phyloP scores from a whole-genome alignment of 2,888 invertebrate genomes.

The Mamestra brassicae region DNA sequence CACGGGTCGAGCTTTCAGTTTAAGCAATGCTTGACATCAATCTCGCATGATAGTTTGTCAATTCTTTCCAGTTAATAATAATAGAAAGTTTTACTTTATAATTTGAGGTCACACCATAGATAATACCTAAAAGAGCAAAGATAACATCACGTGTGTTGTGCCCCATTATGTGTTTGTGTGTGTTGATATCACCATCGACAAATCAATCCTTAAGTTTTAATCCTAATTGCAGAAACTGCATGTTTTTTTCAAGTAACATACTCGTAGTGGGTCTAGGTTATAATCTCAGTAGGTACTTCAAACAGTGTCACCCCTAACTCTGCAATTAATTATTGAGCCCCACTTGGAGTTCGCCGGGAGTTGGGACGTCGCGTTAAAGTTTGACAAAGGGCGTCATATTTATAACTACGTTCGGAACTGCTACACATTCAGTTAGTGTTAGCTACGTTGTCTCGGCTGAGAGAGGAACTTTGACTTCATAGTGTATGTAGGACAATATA shows the following conservation, averaged over 20 bases:
- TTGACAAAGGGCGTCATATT: constrained; percentile 44
- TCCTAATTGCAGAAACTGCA: background rate
- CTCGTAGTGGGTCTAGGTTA: background rate
- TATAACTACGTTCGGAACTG: constrained; percentile 31
- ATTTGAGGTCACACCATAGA: too few relatives aligned
- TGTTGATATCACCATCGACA: too few relatives aligned
- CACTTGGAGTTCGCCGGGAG: constrained; percentile 27
- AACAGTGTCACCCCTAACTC: background rate
- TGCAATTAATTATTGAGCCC: constrained; percentile 41
- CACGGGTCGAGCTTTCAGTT: too few relatives aligned
- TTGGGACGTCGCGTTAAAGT: constrained; percentile 31
- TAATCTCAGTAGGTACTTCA: background rate
- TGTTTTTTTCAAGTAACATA: background rate
- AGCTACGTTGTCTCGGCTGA: background rate
- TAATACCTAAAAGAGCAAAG: too few relatives aligned
- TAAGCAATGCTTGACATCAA: too few relatives aligned
- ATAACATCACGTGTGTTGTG: too few relatives aligned
- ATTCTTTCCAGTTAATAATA: too few relatives aligned
- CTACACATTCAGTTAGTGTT: constrained; percentile 33
- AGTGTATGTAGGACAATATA: background rate
- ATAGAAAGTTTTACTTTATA: too few relatives aligned
- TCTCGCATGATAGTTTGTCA: too few relatives aligned
- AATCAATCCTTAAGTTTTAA: too few relatives aligned
- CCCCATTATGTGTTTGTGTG: too few relatives aligned
- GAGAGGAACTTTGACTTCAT: background rate